Conservation (phyloP, 2,113 vertebrate genomes). For the Pseudopodoces humilis region DNA sequence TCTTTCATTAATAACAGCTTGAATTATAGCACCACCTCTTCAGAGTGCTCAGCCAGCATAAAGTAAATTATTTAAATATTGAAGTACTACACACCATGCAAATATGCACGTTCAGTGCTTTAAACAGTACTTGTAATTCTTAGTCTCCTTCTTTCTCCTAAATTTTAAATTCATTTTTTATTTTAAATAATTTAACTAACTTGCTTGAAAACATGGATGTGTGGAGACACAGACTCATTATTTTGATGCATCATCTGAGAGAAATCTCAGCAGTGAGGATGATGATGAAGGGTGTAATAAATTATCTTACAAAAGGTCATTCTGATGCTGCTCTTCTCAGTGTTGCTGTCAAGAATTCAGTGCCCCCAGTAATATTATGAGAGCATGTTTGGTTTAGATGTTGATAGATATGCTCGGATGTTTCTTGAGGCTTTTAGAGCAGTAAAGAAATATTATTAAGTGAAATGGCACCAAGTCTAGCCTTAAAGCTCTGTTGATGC, state of each 20-base stretch:
- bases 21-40: not conserved
- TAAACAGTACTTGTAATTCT: not conserved
- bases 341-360: not conserved
- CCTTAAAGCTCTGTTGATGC: not conserved
- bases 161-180: not conserved
- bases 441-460: conserved; percentile 1
- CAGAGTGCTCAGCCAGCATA: not conserved
- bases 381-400: not conserved
- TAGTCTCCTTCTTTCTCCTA: not conserved
- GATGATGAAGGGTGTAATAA: not conserved
- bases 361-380: not conserved
- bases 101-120: not conserved
- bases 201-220: not conserved
- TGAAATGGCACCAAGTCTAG: not conserved
- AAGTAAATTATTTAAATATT: not conserved
- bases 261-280: not conserved
- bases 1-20: not conserved
- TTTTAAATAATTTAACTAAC: not conserved
- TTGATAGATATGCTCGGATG: not conserved
- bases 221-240: not conserved
- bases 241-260: not conserved
- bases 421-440: not conserved
- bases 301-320: not conserved
- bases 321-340: not conserved
- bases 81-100: not conserved